Evolutionary conservation across 2,113 vertebrate species (phyloP).

Genomic region (Triplophysa rosa): DNA sequence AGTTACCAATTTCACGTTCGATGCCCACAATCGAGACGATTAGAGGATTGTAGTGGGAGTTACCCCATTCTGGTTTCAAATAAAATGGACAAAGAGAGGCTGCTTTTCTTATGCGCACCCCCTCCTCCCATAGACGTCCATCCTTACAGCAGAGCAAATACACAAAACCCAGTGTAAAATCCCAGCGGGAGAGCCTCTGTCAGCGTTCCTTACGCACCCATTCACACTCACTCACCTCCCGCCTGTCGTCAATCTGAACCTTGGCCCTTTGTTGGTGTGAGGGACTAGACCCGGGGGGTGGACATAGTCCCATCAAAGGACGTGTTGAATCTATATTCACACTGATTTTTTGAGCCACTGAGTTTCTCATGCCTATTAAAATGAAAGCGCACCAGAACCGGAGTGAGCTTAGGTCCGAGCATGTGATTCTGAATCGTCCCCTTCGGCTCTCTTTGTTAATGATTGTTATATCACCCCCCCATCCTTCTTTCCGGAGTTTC

Average conservation of each 20-base stretch:
- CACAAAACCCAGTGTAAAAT: constrained; percentile 65
- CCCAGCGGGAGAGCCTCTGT: constrained; percentile 76
- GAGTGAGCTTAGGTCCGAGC: neutral
- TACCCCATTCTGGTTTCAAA: constrained; percentile 69
- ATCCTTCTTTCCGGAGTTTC: constrained; percentile 34
- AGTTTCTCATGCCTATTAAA: constrained; percentile 47
- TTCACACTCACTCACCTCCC: constrained; percentile 58
- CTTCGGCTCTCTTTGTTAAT: constrained; percentile 5
- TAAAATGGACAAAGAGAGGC: constrained; percentile 66
- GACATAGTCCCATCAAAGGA: constrained; percentile 48
- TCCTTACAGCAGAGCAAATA: constrained; percentile 48
- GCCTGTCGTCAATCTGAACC: constrained; percentile 61
- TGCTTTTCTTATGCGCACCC: constrained; percentile 74
- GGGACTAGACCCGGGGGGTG: constrained; percentile 36
- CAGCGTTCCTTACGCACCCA: constrained; percentile 66
- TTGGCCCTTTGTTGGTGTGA: constrained; percentile 47
- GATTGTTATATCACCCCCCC: constrained; percentile 43
- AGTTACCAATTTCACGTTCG: neutral
- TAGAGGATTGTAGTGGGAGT: constrained; percentile 68
- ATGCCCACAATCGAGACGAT: constrained; percentile 57
- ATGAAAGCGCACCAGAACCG: constrained; percentile 24
- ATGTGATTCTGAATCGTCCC: constrained; percentile 28
- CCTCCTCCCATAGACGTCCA: constrained; percentile 41
- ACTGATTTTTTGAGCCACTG: constrained; percentile 36
- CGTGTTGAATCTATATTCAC: constrained; percentile 42